Evolutionary conservation across 30 jellyfish, hydroid and myxozoan genomes (phyloP).

Genomic region (Aurelia sp.): DNA sequence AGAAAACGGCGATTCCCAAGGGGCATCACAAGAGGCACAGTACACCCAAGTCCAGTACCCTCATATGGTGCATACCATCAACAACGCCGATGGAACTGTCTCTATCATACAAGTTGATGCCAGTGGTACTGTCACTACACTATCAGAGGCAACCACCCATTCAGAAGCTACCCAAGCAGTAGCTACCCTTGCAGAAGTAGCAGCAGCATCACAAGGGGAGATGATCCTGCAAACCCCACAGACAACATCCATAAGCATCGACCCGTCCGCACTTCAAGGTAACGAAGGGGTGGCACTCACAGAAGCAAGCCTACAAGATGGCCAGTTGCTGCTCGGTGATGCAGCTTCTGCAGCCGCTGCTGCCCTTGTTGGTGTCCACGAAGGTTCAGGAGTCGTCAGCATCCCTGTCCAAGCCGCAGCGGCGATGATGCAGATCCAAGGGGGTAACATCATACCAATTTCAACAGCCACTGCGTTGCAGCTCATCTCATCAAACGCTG

Average conservation of each 20-base stretch:
- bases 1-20: constrained; percentile 63
- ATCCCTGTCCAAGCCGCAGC: constrained; percentile 98
- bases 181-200: constrained; percentile 98
- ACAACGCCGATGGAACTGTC: constrained; percentile 98
- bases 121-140: constrained; percentile 94
- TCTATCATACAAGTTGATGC: constrained; percentile 98
- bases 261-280: constrained; percentile 73
- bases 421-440: constrained; percentile 99
- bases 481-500: constrained; percentile 74
- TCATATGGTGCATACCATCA: constrained; percentile 96
- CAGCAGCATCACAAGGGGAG: constrained; percentile 98
- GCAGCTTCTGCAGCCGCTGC: constrained; percentile 96
- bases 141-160: constrained; percentile 92
- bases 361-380: constrained; percentile 90
- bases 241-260: constrained; percentile 64
- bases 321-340: constrained; percentile 89
- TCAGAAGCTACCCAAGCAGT: constrained; percentile 99
- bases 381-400: constrained; percentile 90
- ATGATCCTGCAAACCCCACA: constrained; percentile 74
- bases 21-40: constrained; percentile 66
- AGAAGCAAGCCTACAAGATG: constrained; percentile 92
- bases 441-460: constrained; percentile 84
- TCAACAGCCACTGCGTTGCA: constrained; percentile 81
- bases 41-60: constrained; percentile 92
- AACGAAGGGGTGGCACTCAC: constrained; percentile 79